These are phyloP conservation scores for Dicrurus megarhynchus DNA, from an alignment of 2,113 vertebrate genomes.

Conservation along the genomic window DNA sequence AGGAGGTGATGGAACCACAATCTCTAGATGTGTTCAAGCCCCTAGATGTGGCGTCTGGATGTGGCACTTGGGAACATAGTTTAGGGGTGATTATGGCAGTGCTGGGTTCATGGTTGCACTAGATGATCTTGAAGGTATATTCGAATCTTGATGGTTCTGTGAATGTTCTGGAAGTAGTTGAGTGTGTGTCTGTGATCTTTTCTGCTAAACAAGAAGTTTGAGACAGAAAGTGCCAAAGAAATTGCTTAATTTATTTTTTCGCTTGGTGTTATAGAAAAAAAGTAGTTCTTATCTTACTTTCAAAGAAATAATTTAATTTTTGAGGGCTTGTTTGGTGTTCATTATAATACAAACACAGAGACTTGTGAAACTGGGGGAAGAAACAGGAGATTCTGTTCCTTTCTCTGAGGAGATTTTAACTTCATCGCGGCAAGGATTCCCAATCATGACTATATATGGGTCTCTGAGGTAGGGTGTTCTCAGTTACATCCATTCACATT, in stretches of 20 bases:
- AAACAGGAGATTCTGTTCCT: background rate
- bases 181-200: background rate
- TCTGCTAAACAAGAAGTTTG: background rate
- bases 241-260: background rate
- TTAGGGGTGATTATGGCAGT: background rate
- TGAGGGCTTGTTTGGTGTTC: background rate
- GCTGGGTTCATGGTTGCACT: background rate
- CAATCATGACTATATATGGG: background rate
- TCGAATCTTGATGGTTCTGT: background rate
- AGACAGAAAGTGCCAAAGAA: background rate
- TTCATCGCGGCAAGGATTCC: background rate
- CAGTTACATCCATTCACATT: background rate
- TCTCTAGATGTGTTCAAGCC: background rate
- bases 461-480: background rate
- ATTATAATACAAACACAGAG: background rate
- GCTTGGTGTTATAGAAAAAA: background rate
- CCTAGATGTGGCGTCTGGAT: background rate
- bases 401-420: background rate
- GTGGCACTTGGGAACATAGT: background rate
- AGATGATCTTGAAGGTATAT: background rate
- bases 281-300: background rate
- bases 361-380: background rate
- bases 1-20: background rate
- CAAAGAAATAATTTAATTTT: background rate
- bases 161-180: background rate